Conservation (phyloP, 2,797 vertebrate genomes). For the Smutsia temminckii region DNA sequence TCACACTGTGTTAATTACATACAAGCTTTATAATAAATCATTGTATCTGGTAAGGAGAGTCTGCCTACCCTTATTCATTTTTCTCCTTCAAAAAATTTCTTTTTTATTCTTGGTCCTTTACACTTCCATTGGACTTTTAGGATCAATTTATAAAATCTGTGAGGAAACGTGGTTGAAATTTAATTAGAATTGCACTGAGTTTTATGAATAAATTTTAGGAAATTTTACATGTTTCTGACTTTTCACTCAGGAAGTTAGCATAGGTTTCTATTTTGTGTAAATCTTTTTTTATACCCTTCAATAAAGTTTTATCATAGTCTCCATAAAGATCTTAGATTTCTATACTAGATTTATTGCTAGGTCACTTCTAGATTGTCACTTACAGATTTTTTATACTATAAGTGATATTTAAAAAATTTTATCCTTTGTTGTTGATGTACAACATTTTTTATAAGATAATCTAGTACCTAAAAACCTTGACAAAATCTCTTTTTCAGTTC, state of each 20-base stretch:
- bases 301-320: not conserved
- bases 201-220: not conserved
- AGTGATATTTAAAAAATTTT: not conserved
- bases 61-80: not conserved
- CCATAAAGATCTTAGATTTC: not conserved
- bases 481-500: not conserved
- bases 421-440: not conserved
- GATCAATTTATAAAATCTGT: conserved; percentile 10
- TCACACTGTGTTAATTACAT: not conserved
- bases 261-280: not conserved
- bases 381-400: not conserved
- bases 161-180: not conserved
- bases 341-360: not conserved
- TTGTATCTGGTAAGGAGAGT: not conserved
- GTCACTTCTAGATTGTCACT: not conserved
- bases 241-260: not conserved
- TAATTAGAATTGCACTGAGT: not conserved
- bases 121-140: not conserved
- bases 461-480: not conserved
- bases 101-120: not conserved
- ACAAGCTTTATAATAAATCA: not conserved
- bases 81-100: not conserved
- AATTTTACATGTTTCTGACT: not conserved
- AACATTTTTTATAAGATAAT: not conserved
- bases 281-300: not conserved